phyloP scores from a whole-genome alignment of 2,888 invertebrate genomes.

The Tetranychus piercei region DNA sequence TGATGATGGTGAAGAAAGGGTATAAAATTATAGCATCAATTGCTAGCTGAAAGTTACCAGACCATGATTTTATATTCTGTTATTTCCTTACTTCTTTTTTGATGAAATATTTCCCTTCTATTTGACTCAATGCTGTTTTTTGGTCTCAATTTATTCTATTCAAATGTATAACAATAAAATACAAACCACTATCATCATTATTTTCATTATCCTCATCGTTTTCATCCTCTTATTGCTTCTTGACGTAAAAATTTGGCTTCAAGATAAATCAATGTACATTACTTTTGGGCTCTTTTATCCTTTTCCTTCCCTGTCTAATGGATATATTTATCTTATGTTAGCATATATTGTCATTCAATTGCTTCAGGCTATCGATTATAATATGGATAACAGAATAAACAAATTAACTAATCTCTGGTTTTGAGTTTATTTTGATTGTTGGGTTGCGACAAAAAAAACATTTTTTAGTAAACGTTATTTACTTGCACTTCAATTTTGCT shows the following conservation, averaged over 20 bases:
- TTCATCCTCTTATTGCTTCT: background rate
- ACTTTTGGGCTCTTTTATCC: background rate
- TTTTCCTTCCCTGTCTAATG: background rate
- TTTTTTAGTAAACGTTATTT: no score
- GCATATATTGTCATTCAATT: no score
- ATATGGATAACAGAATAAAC: no score
- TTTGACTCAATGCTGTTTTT: background rate
- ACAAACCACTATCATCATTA: background rate
- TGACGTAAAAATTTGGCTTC: background rate
- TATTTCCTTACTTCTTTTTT: background rate
- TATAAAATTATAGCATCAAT: background rate
- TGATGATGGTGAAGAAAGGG: background rate
- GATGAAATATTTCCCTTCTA: background rate
- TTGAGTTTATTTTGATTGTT: no score
- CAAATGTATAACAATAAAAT: background rate
- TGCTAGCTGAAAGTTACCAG: background rate
- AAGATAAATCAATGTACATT: background rate
- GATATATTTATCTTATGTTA: no score
- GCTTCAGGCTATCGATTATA: no score
- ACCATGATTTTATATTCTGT: background rate
- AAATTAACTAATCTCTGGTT: no score
- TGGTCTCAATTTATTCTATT: background rate
- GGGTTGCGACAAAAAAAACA: no score
- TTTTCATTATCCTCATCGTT: background rate
- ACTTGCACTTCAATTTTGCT: no score